phyloP scores from a whole-genome alignment of 2,888 invertebrate genomes.

The Charanyca ferruginea region DNA sequence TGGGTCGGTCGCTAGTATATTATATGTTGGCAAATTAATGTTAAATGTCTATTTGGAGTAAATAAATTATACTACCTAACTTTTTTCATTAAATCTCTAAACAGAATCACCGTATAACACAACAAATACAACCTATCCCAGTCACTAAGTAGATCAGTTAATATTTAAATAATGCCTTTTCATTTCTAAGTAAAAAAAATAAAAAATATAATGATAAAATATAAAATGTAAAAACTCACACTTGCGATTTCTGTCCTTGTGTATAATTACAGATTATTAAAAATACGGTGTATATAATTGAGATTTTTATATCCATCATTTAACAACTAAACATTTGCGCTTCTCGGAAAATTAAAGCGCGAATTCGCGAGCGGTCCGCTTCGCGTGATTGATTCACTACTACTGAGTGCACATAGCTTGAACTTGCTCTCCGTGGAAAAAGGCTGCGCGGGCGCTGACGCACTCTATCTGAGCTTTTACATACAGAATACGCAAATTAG shows the following conservation, averaged over 20 bases:
- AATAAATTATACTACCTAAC: too few species aligned
- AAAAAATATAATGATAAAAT: background rate
- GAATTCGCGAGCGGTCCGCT: constrained; percentile 78
- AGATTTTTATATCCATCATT: constrained; percentile 80
- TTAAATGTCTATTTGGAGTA: background rate
- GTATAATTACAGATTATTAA: constrained; percentile 71
- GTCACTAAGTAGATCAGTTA: constrained; percentile 21
- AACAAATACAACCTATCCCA: background rate
- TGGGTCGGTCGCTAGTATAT: too few species aligned
- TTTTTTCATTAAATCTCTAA: constrained; percentile 2
- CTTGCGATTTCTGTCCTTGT: constrained; percentile 77
- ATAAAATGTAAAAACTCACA: constrained; percentile 74
- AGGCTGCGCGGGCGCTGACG: constrained; percentile 80
- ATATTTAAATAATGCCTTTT: constrained; percentile 1
- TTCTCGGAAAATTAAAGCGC: constrained; percentile 70
- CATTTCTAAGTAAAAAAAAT: background rate
- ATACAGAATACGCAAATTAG: constrained; percentile 70
- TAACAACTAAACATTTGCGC: constrained; percentile 76
- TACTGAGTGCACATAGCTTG: constrained; percentile 79
- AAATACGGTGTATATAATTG: constrained; percentile 73
- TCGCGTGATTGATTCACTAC: constrained; percentile 80
- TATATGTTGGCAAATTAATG: background rate
- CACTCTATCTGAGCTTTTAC: constrained; percentile 78
- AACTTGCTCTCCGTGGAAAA: constrained; percentile 71
- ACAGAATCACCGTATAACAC: constrained; percentile 14